Base-by-base conservation (phyloP, 2,113 vertebrate species). In the Pardalotus punctatus region DNA sequence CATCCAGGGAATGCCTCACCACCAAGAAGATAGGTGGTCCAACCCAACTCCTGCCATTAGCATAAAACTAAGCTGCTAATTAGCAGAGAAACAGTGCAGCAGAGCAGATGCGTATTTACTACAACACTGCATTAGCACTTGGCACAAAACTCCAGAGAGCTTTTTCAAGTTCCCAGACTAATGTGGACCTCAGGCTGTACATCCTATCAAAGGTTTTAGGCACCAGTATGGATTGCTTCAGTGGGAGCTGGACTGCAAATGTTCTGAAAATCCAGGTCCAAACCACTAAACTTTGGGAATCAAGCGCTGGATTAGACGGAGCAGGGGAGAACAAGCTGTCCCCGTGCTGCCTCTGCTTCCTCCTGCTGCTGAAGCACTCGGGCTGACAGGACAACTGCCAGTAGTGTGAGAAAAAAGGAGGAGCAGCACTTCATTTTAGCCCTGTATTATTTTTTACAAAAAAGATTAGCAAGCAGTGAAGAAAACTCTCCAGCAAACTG, bases 281-380 rank as follows among this genome's bases (percentile, higher is more conserved):
- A 79, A 11, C 31, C 9, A 54, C 11, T 7, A 3, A 79, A 43
- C 28, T 31, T 12, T 2, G 38, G 62, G 74, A 57, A 65, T 10
- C 0, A 1, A 47, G 14, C 0, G 0, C 45, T 27, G 40, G 36
- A 7, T 4, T 12, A 17, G 25, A 29, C 3, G 4, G 2, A 11
- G 28, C 22, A 33, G 77, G n/a, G 58, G 42, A 71, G 78, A 48
- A 54, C 3, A 12, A 65, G 19, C n/a, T 15, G n/a, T 16, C 13
- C 61, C 27, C 0, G 0, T 0, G 36, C 67, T 91, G 76, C 64
- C 23, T 40, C 25, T 14, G 58, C 22, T 21, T 73, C 23, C 64
- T 77, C 14, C 81, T 28, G 64, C 76, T 80, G 66, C 18, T 13
- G 28, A 27, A 83, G 86, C 65, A 4, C 60, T 54, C 14, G 22